phyloP scores from a whole-genome alignment of 1,140 invertebrate genomes.

The Lucilia cuprina region DNA sequence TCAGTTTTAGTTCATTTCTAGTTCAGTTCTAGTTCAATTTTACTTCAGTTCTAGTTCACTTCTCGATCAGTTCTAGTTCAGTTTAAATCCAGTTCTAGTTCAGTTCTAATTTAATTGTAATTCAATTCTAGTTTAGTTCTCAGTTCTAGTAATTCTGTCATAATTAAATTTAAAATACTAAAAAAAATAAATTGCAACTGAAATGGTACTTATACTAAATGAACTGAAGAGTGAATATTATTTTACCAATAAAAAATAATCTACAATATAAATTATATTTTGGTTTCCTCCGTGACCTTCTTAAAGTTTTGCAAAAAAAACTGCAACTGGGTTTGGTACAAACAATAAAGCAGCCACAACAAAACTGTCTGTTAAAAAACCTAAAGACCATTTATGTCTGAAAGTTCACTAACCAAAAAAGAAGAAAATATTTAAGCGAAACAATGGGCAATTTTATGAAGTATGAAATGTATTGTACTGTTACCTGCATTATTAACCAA shows the following conservation, averaged over 20 bases:
- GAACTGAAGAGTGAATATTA: neutral
- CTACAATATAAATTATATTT: neutral
- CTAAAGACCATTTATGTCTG: neutral
- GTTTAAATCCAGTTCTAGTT: no score
- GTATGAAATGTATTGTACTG: neutral
- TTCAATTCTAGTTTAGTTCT: no score
- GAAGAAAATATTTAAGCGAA: neutral
- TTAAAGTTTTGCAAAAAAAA: neutral
- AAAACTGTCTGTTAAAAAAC: neutral
- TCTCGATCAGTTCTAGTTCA: no score
- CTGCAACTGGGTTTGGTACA: neutral
- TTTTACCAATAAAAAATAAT: neutral
- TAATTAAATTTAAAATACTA: neutral
- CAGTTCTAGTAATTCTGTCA: neutral
- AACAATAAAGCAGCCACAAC: neutral
- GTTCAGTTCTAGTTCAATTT: no score
- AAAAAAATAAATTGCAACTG: neutral
- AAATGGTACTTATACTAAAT: neutral
- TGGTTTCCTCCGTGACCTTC: neutral
- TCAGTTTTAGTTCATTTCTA: no score
- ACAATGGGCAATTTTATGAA: conserved; percentile 11
- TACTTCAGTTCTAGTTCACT: no score
- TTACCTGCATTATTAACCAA: neutral
- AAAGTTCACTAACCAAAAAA: neutral
- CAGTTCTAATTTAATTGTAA: no score